A percentile compares a stretch with the other conserved stretches of the same genome.
These are phyloP conservation scores for Phragmatobia fuliginosa DNA, from an alignment of 2,888 invertebrate genomes.

Conservation along the genomic window DNA sequence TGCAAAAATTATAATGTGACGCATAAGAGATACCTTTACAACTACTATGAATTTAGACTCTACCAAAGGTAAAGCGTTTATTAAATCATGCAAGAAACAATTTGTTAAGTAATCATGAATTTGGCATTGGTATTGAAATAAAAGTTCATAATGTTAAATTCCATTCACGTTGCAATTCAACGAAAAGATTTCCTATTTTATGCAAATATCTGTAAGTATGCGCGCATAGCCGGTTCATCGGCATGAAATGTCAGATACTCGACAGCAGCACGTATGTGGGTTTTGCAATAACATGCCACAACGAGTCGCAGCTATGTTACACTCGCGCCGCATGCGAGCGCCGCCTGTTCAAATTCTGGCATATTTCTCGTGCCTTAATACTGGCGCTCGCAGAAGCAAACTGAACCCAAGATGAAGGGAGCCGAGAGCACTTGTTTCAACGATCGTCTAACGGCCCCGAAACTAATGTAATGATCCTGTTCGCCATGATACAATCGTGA, in stretches of 20 bases:
- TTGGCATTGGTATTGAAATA: constrained; percentile 25
- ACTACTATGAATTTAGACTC: not conserved
- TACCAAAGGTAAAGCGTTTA: not conserved
- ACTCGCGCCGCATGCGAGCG: constrained; percentile 77
- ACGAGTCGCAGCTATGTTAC: constrained; percentile 83
- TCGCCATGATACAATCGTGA: constrained; percentile 50
- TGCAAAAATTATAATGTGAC: not conserved
- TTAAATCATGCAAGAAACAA: not conserved
- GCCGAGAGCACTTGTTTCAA: constrained; percentile 60
- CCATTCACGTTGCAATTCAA: constrained; percentile 55
- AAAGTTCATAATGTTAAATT: constrained; percentile 43
- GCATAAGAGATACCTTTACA: not conserved
- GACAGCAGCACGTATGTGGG: constrained; percentile 81
- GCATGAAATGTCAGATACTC: constrained; percentile 85
- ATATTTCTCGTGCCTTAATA: constrained; percentile 79
- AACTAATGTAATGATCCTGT: constrained; percentile 63
- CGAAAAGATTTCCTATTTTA: constrained; percentile 65
- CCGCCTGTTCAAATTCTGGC: constrained; percentile 81
- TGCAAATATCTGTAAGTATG: constrained; percentile 72
- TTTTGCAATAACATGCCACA: constrained; percentile 86
- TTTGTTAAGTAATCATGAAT: not conserved
- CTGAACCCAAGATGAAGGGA: constrained; percentile 60
- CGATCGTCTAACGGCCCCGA: constrained; percentile 39
- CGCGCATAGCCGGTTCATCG: constrained; percentile 79
- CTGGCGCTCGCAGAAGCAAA: constrained; percentile 54